Percentiles rank a stretch among this genome's conserved stretches.
phyloP scores from a whole-genome alignment of 2,113 vertebrate species.

The Meriones unguiculatus region DNA sequence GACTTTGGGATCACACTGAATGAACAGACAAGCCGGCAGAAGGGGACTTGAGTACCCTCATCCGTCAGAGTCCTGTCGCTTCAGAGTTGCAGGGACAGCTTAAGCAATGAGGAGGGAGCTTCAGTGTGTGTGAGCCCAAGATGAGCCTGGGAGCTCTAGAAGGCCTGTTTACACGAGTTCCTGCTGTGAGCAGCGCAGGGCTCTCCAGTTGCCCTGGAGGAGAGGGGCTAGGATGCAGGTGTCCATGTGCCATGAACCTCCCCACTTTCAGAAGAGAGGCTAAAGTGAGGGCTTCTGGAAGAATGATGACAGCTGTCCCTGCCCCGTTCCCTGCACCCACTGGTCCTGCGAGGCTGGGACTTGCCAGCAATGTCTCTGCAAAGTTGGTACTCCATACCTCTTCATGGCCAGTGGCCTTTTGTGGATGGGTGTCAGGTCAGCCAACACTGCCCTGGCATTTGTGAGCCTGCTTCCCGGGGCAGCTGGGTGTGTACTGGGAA shows the following conservation, averaged over 20 bases:
- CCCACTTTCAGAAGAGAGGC: background rate
- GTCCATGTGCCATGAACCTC: background rate
- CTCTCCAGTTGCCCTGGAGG: background rate
- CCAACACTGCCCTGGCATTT: too few species aligned
- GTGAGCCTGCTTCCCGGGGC: background rate
- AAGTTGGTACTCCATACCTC: accelerated
- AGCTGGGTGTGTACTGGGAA: background rate
- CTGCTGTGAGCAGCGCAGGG: background rate
- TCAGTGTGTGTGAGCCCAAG: accelerated
- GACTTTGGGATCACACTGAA: accelerated
- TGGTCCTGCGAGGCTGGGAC: accelerated
- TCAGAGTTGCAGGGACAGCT: background rate
- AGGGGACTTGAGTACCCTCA: accelerated
- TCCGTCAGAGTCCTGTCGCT: accelerated
- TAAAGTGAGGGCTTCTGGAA: too few species aligned
- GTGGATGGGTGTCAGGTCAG: background rate
- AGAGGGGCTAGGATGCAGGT: background rate
- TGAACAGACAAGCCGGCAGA: accelerated
- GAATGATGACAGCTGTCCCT: accelerated
- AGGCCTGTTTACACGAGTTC: too few species aligned
- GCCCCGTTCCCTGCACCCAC: accelerated
- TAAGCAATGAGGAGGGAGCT: background rate
- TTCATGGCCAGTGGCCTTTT: accelerated
- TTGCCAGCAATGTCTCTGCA: accelerated
- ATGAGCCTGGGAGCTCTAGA: accelerated